Conservation (phyloP, 2,113 vertebrate species). For the Tylochromis polylepis region DNA sequence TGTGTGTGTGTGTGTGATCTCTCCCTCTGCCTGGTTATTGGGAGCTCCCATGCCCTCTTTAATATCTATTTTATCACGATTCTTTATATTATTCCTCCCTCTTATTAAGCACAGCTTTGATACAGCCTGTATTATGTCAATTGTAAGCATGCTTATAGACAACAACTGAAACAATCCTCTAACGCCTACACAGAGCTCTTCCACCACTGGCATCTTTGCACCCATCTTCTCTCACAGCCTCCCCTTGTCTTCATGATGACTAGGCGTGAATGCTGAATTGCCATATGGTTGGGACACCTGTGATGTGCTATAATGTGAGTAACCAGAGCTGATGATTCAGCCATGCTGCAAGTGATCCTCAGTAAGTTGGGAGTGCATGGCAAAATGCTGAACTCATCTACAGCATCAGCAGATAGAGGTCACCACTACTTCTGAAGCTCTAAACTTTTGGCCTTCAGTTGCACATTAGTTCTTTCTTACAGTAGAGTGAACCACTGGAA, state of each 20-base stretch:
- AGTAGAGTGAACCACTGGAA: not conserved
- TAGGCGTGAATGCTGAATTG: not conserved
- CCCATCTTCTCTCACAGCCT: not conserved
- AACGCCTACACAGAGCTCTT: not conserved
- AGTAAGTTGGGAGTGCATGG: not conserved
- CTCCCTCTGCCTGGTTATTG: not conserved
- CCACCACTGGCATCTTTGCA: not conserved
- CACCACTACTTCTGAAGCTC: not conserved
- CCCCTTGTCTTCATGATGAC: not conserved
- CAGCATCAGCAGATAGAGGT: not conserved
- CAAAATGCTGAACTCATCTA: not conserved
- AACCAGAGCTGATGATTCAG: not conserved
- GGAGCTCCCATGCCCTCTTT: not conserved
- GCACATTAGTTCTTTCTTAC: not conserved
- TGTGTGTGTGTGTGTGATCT: not conserved
- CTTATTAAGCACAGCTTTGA: not conserved
- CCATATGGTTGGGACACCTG: conserved; percentile 16
- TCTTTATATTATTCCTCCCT: not conserved
- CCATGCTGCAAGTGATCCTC: not conserved
- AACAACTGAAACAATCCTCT: not conserved
- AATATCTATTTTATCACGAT: not conserved
- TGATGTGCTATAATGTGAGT: not conserved
- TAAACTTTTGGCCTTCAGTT: not conserved
- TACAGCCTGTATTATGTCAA: not conserved
- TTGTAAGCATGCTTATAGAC: not conserved